Base-by-base conservation (phyloP, 2,113 vertebrate species). In the Malurus elegans region DNA sequence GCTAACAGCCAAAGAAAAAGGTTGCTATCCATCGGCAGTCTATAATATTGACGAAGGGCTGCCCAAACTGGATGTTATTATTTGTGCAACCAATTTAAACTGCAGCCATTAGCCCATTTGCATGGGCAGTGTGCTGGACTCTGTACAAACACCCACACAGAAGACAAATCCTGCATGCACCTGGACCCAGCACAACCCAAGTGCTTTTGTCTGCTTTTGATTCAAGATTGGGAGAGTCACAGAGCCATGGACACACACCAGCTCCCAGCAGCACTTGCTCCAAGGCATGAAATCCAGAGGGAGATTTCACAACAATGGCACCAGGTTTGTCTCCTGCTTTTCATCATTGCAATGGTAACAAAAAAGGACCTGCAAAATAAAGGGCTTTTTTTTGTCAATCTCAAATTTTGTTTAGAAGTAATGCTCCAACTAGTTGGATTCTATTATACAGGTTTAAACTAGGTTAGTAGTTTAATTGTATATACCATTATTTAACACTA, bases 371-470 rank as follows among this genome's bases (percentile, higher is more conserved):
- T 20, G 51, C 8, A 70, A 65, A 80, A 56, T 11, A 5, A 45
- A 23, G 2, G 8, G 0, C 0, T 0, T 42, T 69, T 42, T 69
- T 56, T 60, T 28, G 28, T 53, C 45, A 13, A 12, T 26, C 31
- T 50, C 25, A 29, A 16, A 18, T 66, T 85, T 74, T 70, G 3
- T 57, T 84, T 70, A 61, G 40, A 80, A 93, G 80, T 48, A 70
- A 66, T 62, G 3, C 12, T 44, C 28, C 42, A 70, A 29, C 10
- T 6, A 67, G 32, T 38, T 54, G 19, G 19, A 40, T 62, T 64
- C 7, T 13, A 23, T 74, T 70, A 47, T 9, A 70, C 3, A 42
- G 6, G 5, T 38, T n/a, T 70, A 40, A 69, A 66, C 8, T 12
- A n/a, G 11, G 36, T 85, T 31, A n/a, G 25, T 53, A 36, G 14